phyloP scores from a whole-genome alignment of 2,797 vertebrate species.

The Calcarius lapponicus region DNA sequence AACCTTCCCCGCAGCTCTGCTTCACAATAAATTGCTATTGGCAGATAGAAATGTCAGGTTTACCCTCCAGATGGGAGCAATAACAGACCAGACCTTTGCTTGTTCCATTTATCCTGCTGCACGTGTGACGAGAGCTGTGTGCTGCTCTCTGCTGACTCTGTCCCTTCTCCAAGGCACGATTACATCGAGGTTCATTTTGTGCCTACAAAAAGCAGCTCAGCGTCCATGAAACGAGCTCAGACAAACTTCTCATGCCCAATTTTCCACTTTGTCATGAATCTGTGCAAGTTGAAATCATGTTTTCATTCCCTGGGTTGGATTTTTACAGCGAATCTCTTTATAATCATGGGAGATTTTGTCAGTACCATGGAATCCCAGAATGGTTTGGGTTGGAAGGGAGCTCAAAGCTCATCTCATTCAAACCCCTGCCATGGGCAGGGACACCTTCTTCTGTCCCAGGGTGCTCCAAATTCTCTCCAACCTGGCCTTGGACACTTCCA shows the following conservation, averaged over 20 bases:
- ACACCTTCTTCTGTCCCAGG: background rate
- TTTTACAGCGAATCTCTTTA: background rate
- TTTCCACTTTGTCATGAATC: background rate
- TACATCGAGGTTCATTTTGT: rapidly evolving
- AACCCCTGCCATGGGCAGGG: background rate
- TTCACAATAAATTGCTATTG: slow-evolving; percentile 24
- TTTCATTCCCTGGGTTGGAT: background rate
- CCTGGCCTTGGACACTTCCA: background rate
- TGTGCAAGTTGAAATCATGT: background rate
- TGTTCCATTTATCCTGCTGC: background rate
- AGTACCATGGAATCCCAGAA: rapidly evolving
- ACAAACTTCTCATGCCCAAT: background rate
- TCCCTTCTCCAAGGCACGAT: background rate
- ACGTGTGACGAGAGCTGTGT: background rate
- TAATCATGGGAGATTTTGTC: background rate
- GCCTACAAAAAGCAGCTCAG: background rate
- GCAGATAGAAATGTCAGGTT: slow-evolving; percentile 61
- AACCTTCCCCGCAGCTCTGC: background rate
- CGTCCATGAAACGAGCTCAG: rapidly evolving
- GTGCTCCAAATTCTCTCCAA: rapidly evolving
- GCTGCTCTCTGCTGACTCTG: background rate
- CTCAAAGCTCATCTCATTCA: rapidly evolving
- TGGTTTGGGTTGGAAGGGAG: background rate
- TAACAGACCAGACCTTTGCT: slow-evolving; percentile 14
- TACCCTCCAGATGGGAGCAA: slow-evolving; percentile 15